Percentiles rank a stretch among this genome's conserved stretches.
phyloP scores from a whole-genome alignment of 2,113 vertebrate genomes.

The Sinocyclocheilus anophthalmus region DNA sequence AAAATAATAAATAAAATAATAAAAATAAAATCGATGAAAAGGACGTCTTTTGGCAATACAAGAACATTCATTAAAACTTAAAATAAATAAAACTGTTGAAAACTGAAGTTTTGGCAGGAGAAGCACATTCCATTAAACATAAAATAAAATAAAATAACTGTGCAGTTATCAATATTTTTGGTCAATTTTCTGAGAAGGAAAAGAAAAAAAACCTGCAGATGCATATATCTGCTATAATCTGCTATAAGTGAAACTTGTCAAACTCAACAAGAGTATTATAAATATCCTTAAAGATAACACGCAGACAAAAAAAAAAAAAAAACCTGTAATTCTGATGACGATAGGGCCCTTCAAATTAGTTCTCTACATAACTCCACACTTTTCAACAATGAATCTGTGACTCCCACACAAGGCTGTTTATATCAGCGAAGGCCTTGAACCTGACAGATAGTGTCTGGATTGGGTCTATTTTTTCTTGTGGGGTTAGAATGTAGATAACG shows the following conservation, averaged over 20 bases:
- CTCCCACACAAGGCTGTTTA: constrained; percentile 29
- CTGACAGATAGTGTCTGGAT: constrained; percentile 16
- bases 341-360: background rate
- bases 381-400: constrained; percentile 14
- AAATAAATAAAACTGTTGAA: background rate
- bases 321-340: background rate
- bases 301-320: no score
- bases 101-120: no score
- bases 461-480: constrained; percentile 23
- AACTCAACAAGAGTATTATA: background rate
- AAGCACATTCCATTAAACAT: background rate
- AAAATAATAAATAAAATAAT: background rate
- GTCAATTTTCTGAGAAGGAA: background rate
- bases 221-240: background rate
- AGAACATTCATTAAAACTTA: background rate
- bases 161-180: background rate
- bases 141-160: background rate
- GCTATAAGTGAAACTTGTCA: background rate
- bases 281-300: background rate
- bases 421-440: constrained; percentile 35
- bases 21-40: background rate
- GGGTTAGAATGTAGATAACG: constrained; percentile 20
- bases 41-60: background rate
- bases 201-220: background rate
- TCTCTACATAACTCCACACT: background rate